phyloP scores from a whole-genome alignment of 2,888 invertebrate genomes.

The Nomada ferruginata region DNA sequence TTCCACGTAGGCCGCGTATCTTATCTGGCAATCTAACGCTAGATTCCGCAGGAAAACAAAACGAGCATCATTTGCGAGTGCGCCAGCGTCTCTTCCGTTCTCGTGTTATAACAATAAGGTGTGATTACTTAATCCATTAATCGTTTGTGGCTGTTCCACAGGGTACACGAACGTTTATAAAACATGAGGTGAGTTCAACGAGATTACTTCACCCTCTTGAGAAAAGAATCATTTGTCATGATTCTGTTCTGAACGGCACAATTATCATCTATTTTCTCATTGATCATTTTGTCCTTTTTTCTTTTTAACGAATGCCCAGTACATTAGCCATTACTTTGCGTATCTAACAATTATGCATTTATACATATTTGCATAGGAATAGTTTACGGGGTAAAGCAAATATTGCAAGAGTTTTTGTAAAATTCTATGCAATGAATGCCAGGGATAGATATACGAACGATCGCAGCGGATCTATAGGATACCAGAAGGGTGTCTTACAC shows the following conservation, averaged over 20 bases:
- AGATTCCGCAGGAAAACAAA: conserved; percentile 34
- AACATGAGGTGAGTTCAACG: conserved; percentile 60
- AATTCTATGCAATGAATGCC: neutral
- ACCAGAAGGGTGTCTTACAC: neutral
- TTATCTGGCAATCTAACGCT: conserved; percentile 61
- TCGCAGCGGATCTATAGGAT: neutral
- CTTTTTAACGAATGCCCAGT: too few species aligned
- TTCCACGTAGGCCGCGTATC: conserved; percentile 55
- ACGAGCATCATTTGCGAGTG: conserved; percentile 51
- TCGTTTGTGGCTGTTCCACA: conserved; percentile 10
- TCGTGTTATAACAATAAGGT: conserved; percentile 33
- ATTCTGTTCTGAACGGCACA: too few species aligned
- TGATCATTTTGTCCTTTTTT: too few species aligned
- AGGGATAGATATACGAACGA: neutral
- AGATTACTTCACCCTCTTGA: neutral
- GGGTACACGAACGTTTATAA: conserved; percentile 10
- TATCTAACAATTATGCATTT: too few species aligned
- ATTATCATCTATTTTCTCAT: too few species aligned
- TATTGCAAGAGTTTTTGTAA: neutral
- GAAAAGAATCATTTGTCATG: neutral
- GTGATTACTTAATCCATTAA: conserved; percentile 27
- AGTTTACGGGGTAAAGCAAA: neutral
- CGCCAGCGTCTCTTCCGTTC: conserved; percentile 31
- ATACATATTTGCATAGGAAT: too few species aligned
- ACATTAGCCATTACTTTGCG: too few species aligned